Conservation (phyloP, 92 coral and sea anemone species). For the Phymanthus crucifer region DNA sequence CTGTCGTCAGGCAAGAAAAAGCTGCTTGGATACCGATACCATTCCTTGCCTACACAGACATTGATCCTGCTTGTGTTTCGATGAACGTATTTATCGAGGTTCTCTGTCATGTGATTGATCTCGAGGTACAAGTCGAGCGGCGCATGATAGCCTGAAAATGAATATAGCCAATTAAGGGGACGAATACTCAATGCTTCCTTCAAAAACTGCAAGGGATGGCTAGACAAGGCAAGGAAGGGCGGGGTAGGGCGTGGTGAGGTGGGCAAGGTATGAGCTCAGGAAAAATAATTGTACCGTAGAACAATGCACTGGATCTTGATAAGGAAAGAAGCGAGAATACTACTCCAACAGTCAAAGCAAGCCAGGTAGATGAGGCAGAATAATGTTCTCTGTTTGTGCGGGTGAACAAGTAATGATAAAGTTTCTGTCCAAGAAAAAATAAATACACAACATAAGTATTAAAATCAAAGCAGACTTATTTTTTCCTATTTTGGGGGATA, state of each 20-base stretch:
- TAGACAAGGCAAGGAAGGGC: too few species aligned
- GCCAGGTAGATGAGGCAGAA: slow-evolving; percentile 69
- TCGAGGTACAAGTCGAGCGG: slow-evolving; percentile 91
- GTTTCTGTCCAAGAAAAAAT: slow-evolving; percentile 46
- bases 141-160: slow-evolving; percentile 87
- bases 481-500: not conserved
- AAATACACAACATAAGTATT: not conserved
- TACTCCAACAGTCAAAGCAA: slow-evolving; percentile 61
- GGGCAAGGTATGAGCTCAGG: not conserved
- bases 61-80: slow-evolving; percentile 65
- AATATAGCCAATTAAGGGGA: too few species aligned
- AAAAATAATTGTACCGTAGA: slow-evolving; percentile 57
- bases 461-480: not conserved
- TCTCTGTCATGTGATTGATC: slow-evolving; percentile 69
- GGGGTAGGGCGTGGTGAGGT: not conserved
- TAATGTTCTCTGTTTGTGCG: slow-evolving; percentile 56
- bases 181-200: too few species aligned
- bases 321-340: slow-evolving; percentile 71
- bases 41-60: slow-evolving; percentile 96
- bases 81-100: slow-evolving; percentile 47
- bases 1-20: slow-evolving; percentile 90
- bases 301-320: slow-evolving; percentile 90
- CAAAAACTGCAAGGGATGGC: too few species aligned
- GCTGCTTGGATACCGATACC: slow-evolving; percentile 94
- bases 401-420: slow-evolving; percentile 60